A percentile compares a stretch with the other conserved stretches of the same genome.
These are phyloP conservation scores for Hemicordylus capensis DNA, from an alignment of 2,113 vertebrate genomes.

Conservation along the genomic window DNA sequence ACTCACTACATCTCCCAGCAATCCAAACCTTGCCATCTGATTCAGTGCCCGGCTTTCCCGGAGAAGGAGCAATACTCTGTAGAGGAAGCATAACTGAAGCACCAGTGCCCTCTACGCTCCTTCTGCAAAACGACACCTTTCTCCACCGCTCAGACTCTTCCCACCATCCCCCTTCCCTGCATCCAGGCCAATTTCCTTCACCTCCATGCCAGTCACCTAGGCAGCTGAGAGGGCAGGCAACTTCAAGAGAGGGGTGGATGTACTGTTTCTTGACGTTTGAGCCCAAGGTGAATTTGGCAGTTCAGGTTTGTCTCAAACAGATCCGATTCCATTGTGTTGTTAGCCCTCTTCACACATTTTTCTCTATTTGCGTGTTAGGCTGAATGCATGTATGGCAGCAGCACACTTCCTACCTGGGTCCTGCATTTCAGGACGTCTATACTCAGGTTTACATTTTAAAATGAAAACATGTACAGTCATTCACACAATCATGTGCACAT, in stretches of 20 bases:
- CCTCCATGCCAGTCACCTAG: neutral
- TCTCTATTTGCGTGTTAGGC: no score
- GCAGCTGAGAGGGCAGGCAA: neutral
- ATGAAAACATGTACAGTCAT: no score
- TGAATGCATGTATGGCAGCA: no score
- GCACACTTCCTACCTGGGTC: no score
- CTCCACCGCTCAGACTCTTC: neutral
- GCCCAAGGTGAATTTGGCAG: neutral
- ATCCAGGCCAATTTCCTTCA: neutral
- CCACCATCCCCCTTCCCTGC: neutral
- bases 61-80: conserved; percentile 5
- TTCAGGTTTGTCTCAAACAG: neutral
- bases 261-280: neutral
- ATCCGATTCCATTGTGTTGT: no score
- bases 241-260: neutral
- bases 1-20: neutral
- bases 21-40: neutral
- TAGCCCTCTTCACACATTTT: no score
- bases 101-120: conserved; percentile 69
- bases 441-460: no score
- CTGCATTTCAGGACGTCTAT: no score
- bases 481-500: no score
- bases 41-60: neutral
- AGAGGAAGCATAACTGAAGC: conserved; percentile 54
- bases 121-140: conserved; percentile 59